Conservation (phyloP, 2,888 invertebrate species). For the Philonicus albiceps region DNA sequence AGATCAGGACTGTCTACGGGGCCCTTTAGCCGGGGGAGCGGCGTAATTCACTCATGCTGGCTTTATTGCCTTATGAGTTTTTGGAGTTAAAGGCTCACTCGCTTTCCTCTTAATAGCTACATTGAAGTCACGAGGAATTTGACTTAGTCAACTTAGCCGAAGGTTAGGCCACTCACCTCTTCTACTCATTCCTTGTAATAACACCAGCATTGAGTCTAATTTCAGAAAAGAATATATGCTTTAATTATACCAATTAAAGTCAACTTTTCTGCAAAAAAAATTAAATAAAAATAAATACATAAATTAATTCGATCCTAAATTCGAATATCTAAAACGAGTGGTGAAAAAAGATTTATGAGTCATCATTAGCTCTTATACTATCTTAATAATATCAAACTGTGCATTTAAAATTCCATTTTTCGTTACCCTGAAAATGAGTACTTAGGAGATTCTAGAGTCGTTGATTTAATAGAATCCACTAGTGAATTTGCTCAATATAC, state of each 20-base stretch:
- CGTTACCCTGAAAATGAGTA: no score
- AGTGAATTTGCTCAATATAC: no score
- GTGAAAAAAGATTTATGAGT: no score
- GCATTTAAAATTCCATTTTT: no score
- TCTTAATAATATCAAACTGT: no score
- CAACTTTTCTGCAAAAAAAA: no score
- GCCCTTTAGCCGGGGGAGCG: not conserved
- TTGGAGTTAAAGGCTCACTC: not conserved
- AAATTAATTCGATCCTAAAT: no score
- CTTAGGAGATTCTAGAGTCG: not conserved
- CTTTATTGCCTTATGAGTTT: not conserved
- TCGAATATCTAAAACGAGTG: no score
- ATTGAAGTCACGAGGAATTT: not conserved
- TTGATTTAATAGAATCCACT: no score
- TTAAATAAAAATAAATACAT: no score
- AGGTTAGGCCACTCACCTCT: not conserved
- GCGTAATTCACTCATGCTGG: not conserved
- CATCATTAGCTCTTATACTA: no score
- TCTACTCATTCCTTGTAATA: not conserved
- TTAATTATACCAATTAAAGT: not conserved
- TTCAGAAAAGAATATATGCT: not conserved
- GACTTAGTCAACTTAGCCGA: not conserved
- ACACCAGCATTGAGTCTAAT: not conserved
- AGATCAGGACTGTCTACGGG: not conserved
- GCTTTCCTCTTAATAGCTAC: not conserved